Percentiles rank a stretch among this genome's conserved stretches.
Evolutionary conservation across 2,888 invertebrate species (phyloP).

Genomic region (Torymus texanus): DNA sequence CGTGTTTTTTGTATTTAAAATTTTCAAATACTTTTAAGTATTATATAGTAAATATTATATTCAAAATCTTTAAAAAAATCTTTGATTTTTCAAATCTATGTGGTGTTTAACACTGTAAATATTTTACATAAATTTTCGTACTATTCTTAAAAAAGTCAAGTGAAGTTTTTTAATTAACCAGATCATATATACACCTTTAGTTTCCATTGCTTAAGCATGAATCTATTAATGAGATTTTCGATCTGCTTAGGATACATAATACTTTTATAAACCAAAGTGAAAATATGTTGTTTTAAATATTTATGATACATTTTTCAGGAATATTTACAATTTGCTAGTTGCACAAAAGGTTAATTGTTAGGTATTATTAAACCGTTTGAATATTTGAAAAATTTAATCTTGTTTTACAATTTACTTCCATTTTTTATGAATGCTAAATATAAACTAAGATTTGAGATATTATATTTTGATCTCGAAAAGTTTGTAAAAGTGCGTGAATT

Average conservation of each 20-base stretch:
- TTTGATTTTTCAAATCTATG: too few species aligned
- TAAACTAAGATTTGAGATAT: conserved; percentile 6
- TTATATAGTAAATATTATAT: too few species aligned
- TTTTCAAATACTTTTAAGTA: too few species aligned
- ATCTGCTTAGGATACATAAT: background rate
- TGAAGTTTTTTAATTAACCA: too few species aligned
- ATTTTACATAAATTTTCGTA: too few species aligned
- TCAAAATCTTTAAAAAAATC: too few species aligned
- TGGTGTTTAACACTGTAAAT: too few species aligned
- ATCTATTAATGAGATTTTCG: conserved; percentile 1
- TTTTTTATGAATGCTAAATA: background rate
- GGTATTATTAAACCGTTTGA: conserved; percentile 1
- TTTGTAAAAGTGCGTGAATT: conserved; percentile 5
- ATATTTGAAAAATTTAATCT: background rate
- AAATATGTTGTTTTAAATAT: conserved; percentile 8
- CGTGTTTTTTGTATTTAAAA: background rate
- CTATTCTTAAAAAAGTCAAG: too few species aligned
- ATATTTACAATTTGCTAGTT: background rate
- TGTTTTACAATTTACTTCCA: background rate
- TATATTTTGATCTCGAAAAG: conserved; percentile 28
- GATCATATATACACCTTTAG: too few species aligned
- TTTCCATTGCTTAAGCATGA: too few species aligned
- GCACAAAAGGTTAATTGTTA: conserved; percentile 5
- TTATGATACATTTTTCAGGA: background rate
- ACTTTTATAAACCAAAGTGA: conserved; percentile 28